Percentiles rank a stretch among this genome's conserved stretches.
Conservation (phyloP, 2,888 invertebrate genomes). For the Hydroisotoma schaefferi region DNA sequence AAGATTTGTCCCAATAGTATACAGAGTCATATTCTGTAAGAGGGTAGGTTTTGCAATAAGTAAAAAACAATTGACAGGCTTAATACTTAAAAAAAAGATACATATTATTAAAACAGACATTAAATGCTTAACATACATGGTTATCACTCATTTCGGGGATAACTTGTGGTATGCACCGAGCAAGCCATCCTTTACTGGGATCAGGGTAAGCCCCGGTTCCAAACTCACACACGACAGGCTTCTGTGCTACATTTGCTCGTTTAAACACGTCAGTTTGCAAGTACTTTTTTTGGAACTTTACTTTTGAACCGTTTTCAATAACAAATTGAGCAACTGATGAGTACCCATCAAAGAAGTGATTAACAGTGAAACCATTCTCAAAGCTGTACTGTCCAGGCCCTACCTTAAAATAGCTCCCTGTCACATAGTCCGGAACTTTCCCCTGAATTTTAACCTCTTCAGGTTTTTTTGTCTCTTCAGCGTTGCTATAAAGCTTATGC, state of each 20-base stretch:
- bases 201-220: slow-evolving; percentile 39
- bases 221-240: slow-evolving; percentile 43
- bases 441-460: slow-evolving; percentile 29
- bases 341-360: slow-evolving; percentile 57
- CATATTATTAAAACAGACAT: too few species aligned
- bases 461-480: slow-evolving; percentile 30
- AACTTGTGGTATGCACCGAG: slow-evolving; percentile 17
- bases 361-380: slow-evolving; percentile 52
- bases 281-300: slow-evolving; percentile 43
- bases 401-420: slow-evolving; percentile 33
- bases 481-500: slow-evolving; percentile 31
- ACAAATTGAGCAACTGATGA: slow-evolving; percentile 52
- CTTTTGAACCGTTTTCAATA: slow-evolving; percentile 51
- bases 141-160: slow-evolving; percentile 48
- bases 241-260: slow-evolving; percentile 35
- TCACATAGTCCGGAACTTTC: slow-evolving; percentile 34
- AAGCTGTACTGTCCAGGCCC: slow-evolving; percentile 57
- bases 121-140: too few species aligned
- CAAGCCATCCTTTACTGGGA: slow-evolving; percentile 12
- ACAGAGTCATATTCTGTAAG: slow-evolving; percentile 17
- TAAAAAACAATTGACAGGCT: too few species aligned
- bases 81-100: too few species aligned
- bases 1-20: slow-evolving; percentile 27
- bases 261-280: slow-evolving; percentile 41
- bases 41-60: too few species aligned